Evolutionary conservation across 2,113 vertebrate species (phyloP).

Genomic region (Microcebus jonahi): DNA sequence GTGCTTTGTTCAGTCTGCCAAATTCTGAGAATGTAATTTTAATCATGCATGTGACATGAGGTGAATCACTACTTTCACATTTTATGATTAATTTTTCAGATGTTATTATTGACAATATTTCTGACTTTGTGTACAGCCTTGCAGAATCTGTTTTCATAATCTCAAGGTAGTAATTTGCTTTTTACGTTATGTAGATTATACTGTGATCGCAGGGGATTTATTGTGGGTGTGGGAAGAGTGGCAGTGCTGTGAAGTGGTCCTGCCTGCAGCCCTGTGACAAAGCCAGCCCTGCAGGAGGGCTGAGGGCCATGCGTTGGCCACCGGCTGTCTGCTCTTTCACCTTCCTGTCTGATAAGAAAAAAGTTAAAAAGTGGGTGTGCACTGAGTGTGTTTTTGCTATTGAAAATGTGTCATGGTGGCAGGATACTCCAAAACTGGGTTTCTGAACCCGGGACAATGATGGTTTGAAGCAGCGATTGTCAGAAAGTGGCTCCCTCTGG

Average conservation of each 20-base stretch:
- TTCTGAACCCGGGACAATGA: background rate
- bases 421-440: background rate
- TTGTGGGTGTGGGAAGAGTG: fast-evolving
- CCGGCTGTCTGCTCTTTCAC: fast-evolving
- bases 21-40: background rate
- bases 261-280: fast-evolving
- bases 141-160: background rate
- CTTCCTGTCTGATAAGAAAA: background rate
- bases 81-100: background rate
- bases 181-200: fast-evolving
- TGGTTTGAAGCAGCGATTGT: fast-evolving
- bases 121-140: background rate
- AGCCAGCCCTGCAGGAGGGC: background rate
- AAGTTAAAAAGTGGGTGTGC: background rate
- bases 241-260: background rate
- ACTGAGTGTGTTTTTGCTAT: no score
- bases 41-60: fast-evolving
- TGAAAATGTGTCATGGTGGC: background rate
- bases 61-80: fast-evolving
- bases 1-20: background rate
- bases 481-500: background rate
- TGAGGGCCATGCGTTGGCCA: fast-evolving
- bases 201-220: fast-evolving
- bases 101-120: background rate
- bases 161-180: background rate